Evolutionary conservation across 2,888 invertebrate genomes (phyloP).

Genomic region (Argyresthia goedartella): DNA sequence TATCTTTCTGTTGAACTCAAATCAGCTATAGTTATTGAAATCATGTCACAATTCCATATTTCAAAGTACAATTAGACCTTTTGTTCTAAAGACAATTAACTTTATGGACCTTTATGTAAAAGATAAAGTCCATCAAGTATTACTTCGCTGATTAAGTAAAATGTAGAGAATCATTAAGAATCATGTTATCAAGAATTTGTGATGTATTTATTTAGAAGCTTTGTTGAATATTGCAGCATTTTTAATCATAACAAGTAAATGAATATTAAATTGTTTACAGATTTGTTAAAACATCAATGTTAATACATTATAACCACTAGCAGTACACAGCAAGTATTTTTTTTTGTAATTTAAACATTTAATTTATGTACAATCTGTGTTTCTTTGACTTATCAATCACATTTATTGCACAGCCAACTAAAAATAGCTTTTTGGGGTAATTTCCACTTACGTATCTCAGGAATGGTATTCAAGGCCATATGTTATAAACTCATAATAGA

Average conservation of each 20-base stretch:
- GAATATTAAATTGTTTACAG: no score
- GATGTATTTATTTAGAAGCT: conserved; percentile 19
- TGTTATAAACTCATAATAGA: no score
- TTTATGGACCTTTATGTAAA: not conserved
- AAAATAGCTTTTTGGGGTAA: no score
- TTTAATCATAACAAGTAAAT: not conserved
- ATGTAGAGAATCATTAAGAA: no score
- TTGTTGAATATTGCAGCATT: conserved; percentile 7
- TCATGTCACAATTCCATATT: not conserved
- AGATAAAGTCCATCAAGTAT: not conserved
- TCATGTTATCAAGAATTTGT: conserved; percentile 1
- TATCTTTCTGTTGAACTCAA: not conserved
- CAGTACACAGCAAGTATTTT: conserved; percentile 12
- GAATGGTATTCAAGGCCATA: no score
- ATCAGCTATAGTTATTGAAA: not conserved
- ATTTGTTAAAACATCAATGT: no score
- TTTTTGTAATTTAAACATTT: conserved; percentile 18
- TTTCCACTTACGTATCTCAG: no score
- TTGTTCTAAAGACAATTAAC: not conserved
- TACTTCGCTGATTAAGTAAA: no score
- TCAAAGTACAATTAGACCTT: not conserved
- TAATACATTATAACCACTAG: conserved; percentile 7
- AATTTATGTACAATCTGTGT: conserved; percentile 7
- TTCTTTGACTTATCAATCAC: not conserved
- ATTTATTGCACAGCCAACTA: no score